Conservation (phyloP, 2,888 invertebrate genomes). For the Caenorhabditis sp. region DNA sequence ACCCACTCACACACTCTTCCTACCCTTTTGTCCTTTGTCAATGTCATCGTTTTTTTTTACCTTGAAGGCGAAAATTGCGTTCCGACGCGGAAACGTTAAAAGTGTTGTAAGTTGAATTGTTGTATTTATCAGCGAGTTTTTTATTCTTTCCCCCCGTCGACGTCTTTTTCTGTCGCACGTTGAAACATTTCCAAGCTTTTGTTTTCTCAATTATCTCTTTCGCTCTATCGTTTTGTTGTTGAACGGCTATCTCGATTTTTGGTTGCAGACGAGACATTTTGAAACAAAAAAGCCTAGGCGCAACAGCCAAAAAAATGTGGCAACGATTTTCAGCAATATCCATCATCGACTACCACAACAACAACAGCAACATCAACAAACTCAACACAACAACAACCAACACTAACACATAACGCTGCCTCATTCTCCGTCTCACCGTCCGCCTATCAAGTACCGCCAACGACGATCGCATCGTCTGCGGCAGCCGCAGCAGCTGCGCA, state of each 20-base stretch:
- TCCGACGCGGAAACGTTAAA: no score
- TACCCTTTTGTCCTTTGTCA: conserved; percentile 8
- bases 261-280: background rate
- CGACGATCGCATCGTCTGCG: conserved; percentile 14
- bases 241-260: background rate
- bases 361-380: background rate
- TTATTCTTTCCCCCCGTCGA: background rate
- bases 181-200: no score
- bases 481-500: conserved; percentile 4
- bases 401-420: conserved; percentile 40
- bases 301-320: no score
- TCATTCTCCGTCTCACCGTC: conserved; percentile 44
- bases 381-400: conserved; percentile 7
- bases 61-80: no score
- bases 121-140: background rate
- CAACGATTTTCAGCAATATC: conserved; percentile 15
- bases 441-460: conserved; percentile 37
- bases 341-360: background rate
- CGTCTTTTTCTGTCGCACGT: background rate
- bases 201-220: no score
- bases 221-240: no score
- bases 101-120: no score
- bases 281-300: conserved; percentile 4
- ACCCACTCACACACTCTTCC: no score
- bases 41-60: background rate